These are phyloP conservation scores for Parotia lawesii DNA, from an alignment of 2,113 vertebrate species.

Conservation along the genomic window DNA sequence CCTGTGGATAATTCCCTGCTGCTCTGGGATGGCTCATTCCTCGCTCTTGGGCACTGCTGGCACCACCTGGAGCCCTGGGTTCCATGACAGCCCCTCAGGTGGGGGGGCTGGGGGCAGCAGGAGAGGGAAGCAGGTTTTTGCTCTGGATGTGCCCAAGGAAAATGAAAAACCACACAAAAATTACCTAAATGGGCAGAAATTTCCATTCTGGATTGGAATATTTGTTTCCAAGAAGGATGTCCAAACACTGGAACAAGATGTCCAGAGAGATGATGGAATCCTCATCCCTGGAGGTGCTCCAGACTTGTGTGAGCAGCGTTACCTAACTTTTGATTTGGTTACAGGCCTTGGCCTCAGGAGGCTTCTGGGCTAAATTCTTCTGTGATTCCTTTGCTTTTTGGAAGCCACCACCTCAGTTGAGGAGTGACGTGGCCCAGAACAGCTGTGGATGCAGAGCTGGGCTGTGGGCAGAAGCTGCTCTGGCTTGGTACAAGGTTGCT, in stretches of 20 bases:
- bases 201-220: background rate
- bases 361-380: background rate
- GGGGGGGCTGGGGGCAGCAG: background rate
- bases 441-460: background rate
- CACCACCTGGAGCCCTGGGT: background rate
- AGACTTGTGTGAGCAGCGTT: rapidly evolving
- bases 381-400: background rate
- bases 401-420: background rate
- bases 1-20: background rate
- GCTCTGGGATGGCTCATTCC: background rate
- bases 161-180: background rate
- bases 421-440: rapidly evolving
- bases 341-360: background rate
- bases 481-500: background rate
- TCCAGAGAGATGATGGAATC: background rate
- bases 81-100: background rate
- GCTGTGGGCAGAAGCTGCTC: background rate
- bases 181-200: background rate
- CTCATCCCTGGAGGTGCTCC: background rate
- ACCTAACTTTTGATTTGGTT: background rate
- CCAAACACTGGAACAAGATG: background rate
- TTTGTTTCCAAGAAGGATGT: background rate
- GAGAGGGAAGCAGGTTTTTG: background rate
- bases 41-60: background rate
- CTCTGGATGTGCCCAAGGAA: background rate